Percentiles rank a stretch among this genome's conserved stretches.
Conservation (phyloP, 2,797 vertebrate genomes). For the Meda fulgida region DNA sequence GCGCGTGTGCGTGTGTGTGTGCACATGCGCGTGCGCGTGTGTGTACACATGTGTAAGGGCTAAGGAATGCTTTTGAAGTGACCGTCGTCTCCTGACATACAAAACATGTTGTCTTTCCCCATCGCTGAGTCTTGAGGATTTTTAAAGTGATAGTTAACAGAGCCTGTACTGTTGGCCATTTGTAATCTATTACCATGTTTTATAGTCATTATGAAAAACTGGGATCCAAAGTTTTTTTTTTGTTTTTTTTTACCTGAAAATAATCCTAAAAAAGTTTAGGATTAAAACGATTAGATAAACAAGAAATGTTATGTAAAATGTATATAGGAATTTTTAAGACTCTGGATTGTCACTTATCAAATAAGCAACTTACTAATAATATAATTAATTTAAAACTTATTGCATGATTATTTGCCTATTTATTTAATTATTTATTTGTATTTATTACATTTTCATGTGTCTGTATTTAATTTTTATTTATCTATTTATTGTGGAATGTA, state of each 20-base stretch:
- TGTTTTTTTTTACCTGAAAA: not conserved
- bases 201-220: not conserved
- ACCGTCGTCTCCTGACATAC: conserved; percentile 60
- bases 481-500: not conserved
- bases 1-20: conserved; percentile 26
- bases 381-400: too few relatives aligned
- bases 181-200: conserved; percentile 22
- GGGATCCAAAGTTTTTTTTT: not conserved
- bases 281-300: not conserved
- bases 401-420: not conserved
- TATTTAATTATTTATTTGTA: not conserved
- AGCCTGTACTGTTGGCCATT: conserved; percentile 2
- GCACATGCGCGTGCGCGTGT: conserved; percentile 34
- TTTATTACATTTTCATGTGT: not conserved
- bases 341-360: not conserved
- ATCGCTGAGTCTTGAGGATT: conserved; percentile 39
- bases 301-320: not conserved
- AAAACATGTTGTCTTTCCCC: conserved; percentile 47
- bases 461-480: not conserved
- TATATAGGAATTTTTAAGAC: not conserved
- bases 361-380: too few relatives aligned
- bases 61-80: conserved; percentile 79
- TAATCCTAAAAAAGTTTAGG: not conserved
- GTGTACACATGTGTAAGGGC: conserved; percentile 63
- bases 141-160: conserved; percentile 40